Conservation (phyloP, 2,888 invertebrate species). For the Eupeodes latifasciatus region DNA sequence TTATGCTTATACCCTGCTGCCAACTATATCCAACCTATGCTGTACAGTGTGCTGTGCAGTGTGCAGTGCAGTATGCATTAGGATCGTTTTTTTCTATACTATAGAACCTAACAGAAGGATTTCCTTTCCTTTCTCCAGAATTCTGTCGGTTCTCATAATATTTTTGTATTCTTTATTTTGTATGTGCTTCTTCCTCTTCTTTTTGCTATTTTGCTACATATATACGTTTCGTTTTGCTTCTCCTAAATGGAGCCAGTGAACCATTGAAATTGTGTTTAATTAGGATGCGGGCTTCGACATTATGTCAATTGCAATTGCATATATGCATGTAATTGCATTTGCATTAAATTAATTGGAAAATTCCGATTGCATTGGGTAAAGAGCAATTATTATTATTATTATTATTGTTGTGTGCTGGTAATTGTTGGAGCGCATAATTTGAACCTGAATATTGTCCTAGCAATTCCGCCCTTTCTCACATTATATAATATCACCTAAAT, state of each 20-base stretch:
- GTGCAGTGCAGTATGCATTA: constrained; percentile 4
- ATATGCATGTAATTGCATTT: constrained; percentile 68
- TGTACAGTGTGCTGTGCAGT: too few species aligned
- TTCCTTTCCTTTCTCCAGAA: constrained; percentile 57
- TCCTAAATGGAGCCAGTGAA: constrained; percentile 67
- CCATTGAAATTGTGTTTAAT: constrained; percentile 73
- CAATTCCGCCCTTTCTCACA: too few species aligned
- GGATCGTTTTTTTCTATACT: constrained; percentile 15
- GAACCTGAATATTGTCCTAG: neutral
- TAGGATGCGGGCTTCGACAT: constrained; percentile 73
- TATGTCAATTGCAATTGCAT: constrained; percentile 73
- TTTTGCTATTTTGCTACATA: neutral
- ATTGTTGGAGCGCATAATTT: constrained; percentile 6
- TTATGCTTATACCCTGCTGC: neutral
- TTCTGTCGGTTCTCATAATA: constrained; percentile 37
- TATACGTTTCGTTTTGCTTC: neutral
- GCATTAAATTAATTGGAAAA: constrained; percentile 75
- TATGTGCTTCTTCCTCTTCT: neutral
- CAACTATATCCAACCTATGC: constrained; percentile 29
- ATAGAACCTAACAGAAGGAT: constrained; percentile 49
- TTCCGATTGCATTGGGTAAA: constrained; percentile 61
- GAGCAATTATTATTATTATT: constrained; percentile 36
- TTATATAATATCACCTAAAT: constrained; percentile 3
- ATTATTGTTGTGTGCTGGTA: neutral
- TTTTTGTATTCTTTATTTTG: constrained; percentile 18